phyloP scores from a whole-genome alignment of 2,888 invertebrate species.

The Gisinianus flammeolus region DNA sequence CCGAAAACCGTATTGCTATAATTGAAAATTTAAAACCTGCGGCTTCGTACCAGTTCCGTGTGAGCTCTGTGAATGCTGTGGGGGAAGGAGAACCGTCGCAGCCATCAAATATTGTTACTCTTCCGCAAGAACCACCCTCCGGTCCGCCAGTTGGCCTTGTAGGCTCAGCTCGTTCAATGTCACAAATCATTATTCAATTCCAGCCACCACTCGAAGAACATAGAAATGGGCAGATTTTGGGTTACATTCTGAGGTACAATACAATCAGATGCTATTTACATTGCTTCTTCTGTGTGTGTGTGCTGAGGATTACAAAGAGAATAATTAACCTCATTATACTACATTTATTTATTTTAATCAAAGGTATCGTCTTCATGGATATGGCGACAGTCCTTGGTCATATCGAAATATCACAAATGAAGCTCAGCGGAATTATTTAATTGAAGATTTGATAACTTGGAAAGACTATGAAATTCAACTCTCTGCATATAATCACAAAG shows the following conservation, averaged over 20 bases:
- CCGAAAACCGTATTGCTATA: conserved; percentile 77
- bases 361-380: conserved; percentile 87
- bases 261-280: too few species aligned
- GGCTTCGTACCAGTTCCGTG: conserved; percentile 92
- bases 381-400: conserved; percentile 91
- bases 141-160: conserved; percentile 94
- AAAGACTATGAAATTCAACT: conserved; percentile 96
- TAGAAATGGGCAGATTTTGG: conserved; percentile 91
- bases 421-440: conserved; percentile 85
- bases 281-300: too few species aligned
- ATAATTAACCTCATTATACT: too few species aligned
- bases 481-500: conserved; percentile 96
- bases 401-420: conserved; percentile 90
- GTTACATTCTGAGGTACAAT: conserved; percentile 90
- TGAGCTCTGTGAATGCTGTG: conserved; percentile 95
- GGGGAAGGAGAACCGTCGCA: conserved; percentile 92
- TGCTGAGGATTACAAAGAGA: too few species aligned
- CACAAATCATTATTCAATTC: conserved; percentile 97
- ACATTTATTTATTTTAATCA: too few species aligned
- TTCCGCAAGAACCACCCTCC: conserved; percentile 98
- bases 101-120: conserved; percentile 84
- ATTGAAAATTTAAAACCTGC: conserved; percentile 90
- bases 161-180: conserved; percentile 90
- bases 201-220: conserved; percentile 93
- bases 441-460: conserved; percentile 95